Conservation (phyloP, 2,113 vertebrate species). For the Callipepla californica region DNA sequence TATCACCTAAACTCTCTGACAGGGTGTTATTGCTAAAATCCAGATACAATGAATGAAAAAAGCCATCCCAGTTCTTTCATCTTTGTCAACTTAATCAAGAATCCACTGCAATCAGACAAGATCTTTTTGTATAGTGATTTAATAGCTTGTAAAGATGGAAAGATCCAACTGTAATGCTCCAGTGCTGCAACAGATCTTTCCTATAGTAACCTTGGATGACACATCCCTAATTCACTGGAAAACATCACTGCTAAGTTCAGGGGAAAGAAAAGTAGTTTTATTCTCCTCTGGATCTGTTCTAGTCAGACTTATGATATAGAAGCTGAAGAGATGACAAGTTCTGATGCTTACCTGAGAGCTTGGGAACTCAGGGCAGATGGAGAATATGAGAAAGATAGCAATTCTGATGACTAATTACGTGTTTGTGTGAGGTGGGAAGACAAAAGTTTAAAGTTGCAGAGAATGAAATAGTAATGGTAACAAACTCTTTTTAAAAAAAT, state of each 20-base stretch:
- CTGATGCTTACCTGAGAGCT: background rate
- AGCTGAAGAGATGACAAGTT: background rate
- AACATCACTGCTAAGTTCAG: background rate
- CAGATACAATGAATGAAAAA: background rate
- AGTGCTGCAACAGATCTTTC: background rate
- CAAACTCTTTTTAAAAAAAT: background rate
- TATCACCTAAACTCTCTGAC: background rate
- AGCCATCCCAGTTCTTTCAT: accelerated
- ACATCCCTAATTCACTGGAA: background rate
- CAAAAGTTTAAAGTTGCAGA: background rate
- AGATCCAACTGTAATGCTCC: background rate
- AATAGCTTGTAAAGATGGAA: background rate
- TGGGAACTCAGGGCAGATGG: background rate
- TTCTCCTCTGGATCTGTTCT: accelerated
- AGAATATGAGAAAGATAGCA: background rate
- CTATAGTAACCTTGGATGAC: background rate
- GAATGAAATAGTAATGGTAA: background rate
- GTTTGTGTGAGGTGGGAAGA: background rate
- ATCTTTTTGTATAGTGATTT: background rate
- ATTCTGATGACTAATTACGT: background rate
- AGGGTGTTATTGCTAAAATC: background rate
- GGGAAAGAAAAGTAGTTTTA: background rate
- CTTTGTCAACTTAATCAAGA: background rate
- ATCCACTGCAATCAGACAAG: background rate
- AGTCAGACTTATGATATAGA: background rate